Evolutionary conservation across 2,113 vertebrate species (phyloP).

Genomic region (Melanerpes aurifrons): DNA sequence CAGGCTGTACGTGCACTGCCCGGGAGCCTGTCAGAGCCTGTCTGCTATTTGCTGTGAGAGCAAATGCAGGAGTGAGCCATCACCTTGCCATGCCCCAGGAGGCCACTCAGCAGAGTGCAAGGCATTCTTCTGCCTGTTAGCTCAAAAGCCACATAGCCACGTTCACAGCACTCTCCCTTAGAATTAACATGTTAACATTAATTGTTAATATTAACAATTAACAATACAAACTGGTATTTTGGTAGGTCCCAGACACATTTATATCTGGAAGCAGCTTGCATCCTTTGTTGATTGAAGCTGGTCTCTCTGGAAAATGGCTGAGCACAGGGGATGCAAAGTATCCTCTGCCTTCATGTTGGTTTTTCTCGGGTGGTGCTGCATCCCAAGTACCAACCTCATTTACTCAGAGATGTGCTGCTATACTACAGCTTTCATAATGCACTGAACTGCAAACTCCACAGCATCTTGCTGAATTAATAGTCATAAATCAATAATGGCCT

Average conservation of each 20-base stretch:
- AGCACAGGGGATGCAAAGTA: background rate
- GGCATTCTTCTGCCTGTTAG: background rate
- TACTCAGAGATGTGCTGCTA: background rate
- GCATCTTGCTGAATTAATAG: background rate
- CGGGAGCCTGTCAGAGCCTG: slow-evolving; percentile 1
- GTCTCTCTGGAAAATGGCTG: background rate
- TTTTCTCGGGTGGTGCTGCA: background rate
- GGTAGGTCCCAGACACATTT: background rate
- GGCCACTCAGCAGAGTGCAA: rapidly evolving
- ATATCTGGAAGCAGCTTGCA: background rate
- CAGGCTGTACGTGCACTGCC: background rate
- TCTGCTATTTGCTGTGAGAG: background rate
- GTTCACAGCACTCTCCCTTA: background rate
- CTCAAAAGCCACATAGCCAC: rapidly evolving
- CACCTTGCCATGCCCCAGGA: rapidly evolving
- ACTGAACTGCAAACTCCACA: background rate
- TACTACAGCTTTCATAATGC: background rate
- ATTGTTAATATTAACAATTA: too few relatives aligned
- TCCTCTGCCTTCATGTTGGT: background rate
- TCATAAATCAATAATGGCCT: background rate
- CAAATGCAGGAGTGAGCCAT: background rate
- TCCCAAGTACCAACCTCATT: background rate
- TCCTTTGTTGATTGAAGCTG: background rate
- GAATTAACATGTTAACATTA: background rate
- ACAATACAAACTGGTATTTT: background rate